Evolutionary conservation across 2,113 vertebrate species (phyloP).

Genomic region (Sinocyclocheilus grahami): DNA sequence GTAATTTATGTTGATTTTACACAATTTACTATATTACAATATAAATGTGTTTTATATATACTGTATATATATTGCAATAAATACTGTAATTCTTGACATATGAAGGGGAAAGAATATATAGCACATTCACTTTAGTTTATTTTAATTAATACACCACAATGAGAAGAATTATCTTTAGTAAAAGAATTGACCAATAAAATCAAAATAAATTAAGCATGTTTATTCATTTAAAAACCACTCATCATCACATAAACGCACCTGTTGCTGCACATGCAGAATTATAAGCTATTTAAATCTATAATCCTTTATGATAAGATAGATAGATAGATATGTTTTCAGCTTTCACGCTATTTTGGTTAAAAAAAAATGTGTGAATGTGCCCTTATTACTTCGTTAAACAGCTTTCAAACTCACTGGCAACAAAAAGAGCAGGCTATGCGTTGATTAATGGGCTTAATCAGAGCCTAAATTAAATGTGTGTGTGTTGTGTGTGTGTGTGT

Average conservation of each 20-base stretch:
- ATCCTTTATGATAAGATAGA: neutral
- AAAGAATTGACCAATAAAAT: too few species aligned
- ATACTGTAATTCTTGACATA: too few species aligned
- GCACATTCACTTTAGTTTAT: neutral
- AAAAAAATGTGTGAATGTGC: too few species aligned
- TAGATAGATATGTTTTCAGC: neutral
- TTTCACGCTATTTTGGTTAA: neutral
- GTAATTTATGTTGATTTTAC: neutral
- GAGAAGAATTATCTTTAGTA: neutral
- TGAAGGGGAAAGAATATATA: neutral
- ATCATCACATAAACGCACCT: neutral
- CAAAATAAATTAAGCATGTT: neutral
- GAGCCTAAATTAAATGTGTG: neutral
- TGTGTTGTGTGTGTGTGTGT: neutral
- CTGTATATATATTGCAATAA: too few species aligned
- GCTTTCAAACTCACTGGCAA: neutral
- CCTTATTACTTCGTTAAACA: neutral
- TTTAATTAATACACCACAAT: neutral
- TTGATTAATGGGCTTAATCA: neutral
- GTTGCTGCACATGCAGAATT: slow-evolving; percentile 1
- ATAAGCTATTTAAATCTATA: neutral
- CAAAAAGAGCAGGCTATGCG: neutral
- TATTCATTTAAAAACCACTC: neutral
- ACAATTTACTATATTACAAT: neutral
- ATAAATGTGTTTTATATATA: neutral